Conservation (phyloP, 2,113 vertebrate genomes). For the Pomatorhinus ruficollis region DNA sequence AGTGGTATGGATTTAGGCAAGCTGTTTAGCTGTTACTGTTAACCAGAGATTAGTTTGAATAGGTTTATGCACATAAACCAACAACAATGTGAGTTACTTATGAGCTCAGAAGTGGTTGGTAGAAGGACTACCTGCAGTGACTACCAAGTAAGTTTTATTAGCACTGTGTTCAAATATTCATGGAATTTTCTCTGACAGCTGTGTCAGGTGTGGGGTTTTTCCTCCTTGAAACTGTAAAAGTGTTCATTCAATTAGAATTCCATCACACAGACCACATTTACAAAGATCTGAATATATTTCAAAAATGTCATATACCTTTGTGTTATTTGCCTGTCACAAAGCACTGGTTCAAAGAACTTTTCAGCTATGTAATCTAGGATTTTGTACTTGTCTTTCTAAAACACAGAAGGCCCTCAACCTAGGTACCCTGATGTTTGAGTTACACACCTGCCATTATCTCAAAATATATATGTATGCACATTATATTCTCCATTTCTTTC, state of each 20-base stretch:
- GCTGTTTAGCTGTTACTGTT: neutral
- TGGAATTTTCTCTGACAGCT: neutral
- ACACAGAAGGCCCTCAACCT: neutral
- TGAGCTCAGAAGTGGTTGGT: neutral
- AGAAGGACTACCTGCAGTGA: neutral
- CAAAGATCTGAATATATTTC: neutral
- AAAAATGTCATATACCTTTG: neutral
- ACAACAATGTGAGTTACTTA: neutral
- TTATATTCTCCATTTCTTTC: neutral
- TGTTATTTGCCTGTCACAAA: neutral
- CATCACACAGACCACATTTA: neutral
- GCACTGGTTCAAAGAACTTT: neutral
- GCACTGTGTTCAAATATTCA: neutral
- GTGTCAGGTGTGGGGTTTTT: accelerated
- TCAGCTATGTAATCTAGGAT: neutral
- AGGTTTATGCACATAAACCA: neutral
- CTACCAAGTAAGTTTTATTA: neutral
- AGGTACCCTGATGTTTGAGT: neutral
- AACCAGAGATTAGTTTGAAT: neutral
- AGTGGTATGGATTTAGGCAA: neutral
- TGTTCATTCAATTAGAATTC: neutral
- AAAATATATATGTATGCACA: neutral
- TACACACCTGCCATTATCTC: accelerated
- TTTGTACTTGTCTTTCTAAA: neutral
- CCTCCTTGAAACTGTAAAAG: neutral